Base-by-base conservation (phyloP, 2,797 vertebrate genomes). In the Clarias fuscus region DNA sequence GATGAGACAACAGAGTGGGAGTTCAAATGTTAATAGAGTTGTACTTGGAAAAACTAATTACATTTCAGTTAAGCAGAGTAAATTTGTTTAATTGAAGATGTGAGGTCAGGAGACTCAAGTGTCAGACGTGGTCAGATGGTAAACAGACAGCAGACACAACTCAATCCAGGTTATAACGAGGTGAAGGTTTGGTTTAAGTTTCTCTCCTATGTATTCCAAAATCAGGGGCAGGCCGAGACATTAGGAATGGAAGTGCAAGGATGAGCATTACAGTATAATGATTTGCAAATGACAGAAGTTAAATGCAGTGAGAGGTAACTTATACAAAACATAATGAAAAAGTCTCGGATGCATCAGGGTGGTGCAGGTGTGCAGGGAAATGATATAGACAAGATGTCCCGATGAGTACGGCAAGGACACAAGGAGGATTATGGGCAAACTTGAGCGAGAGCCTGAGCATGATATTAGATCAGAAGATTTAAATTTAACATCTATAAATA, bases 181-280 rank as follows among this genome's bases (percentile, higher is more conserved):
- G 59, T 27, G 15, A 86, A 76, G 37, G 40, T 62, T 61, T 76
- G 56, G 15, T 24, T 84, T 22, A 58, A 40, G 71, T 84, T 68
- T 87, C 59, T 58, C 17, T 22, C 17, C 27, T 75, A 62, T 43
- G 67, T 27, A 30, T 81, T 18, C 59, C 70, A 43, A 59, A 30
- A 24, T 59, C 43, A 79, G 59, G 68, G 65, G 65, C 67, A 84
- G 30, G 30, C 17, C 1, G 67, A 80, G 86, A 75, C 82, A 58
- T 84, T 81, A 79, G 81, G 67, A 87, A 65, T 24, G 6, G 56
- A 78, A 83, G 37, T 65, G n/a, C 83, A 73, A 84, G 58, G 40
- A 18, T 53, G 7, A 61, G 59, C 27, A 81, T 68, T 72, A 30
- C 30, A 30, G 30, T 30, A 53, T 81, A 87, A 87, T 84, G 24